Evolutionary conservation across 2,113 vertebrate genomes (phyloP).

Genomic region (Nansenia antarctica): DNA sequence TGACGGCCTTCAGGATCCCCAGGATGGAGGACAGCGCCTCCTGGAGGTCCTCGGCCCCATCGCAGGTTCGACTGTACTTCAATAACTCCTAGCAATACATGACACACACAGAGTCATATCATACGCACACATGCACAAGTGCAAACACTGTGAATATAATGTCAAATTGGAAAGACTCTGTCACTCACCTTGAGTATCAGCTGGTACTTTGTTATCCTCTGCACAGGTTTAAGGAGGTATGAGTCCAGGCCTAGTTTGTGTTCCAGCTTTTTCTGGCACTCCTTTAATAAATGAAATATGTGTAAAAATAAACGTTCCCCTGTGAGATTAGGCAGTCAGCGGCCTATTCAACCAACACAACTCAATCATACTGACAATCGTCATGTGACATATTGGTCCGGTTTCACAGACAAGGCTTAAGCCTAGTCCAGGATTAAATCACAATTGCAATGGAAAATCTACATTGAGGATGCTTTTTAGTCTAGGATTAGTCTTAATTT

Average conservation of each 20-base stretch:
- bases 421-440: no score
- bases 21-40: conserved; percentile 94
- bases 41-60: conserved; percentile 91
- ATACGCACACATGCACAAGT: not conserved
- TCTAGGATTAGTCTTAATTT: no score
- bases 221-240: conserved; percentile 96
- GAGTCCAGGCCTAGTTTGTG: conserved; percentile 98
- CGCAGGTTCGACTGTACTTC: conserved; percentile 94
- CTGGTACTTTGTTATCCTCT: conserved; percentile 98
- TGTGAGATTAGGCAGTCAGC: no score
- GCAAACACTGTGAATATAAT: no score
- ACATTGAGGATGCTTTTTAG: no score
- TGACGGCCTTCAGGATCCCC: conserved; percentile 97
- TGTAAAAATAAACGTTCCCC: not conserved
- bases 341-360: no score
- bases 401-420: no score
- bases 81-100: conserved; percentile 89
- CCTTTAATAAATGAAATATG: no score
- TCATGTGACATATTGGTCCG: no score
- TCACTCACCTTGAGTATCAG: conserved; percentile 91
- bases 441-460: no score
- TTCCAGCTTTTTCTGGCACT: conserved; percentile 95
- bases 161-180: no score
- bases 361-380: no score
- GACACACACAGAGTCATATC: not conserved